phyloP scores from a whole-genome alignment of 2,797 vertebrate genomes.

The Silurus aristotelis region DNA sequence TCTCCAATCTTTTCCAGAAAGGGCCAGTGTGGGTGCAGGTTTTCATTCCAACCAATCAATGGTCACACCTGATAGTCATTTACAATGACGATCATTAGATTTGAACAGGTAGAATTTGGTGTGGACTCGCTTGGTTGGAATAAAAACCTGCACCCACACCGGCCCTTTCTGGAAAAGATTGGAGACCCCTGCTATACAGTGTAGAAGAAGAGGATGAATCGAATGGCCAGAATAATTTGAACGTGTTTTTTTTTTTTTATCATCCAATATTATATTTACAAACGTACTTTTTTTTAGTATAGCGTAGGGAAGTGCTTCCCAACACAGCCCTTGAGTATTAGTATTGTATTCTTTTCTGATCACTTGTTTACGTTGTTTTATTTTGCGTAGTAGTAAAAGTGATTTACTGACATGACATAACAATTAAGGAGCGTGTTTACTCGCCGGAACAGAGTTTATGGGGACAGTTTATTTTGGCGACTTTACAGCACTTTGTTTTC shows the following conservation, averaged over 20 bases:
- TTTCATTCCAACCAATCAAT: too few species aligned
- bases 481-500: background rate
- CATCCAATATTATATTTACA: background rate
- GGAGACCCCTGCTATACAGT: too few species aligned
- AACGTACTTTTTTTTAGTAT: background rate
- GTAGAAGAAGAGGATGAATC: background rate
- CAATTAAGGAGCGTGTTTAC: background rate
- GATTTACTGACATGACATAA: background rate
- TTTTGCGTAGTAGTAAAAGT: background rate
- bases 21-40: too few species aligned
- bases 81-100: too few species aligned
- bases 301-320: background rate
- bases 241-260: background rate
- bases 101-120: too few species aligned
- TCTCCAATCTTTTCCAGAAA: too few species aligned
- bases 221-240: background rate
- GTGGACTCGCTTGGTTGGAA: too few species aligned
- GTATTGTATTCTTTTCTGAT: background rate
- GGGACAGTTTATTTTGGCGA: background rate
- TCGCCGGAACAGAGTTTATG: background rate
- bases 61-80: too few species aligned
- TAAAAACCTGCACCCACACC: too few species aligned
- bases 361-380: background rate
- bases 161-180: too few species aligned
- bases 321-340: background rate